phyloP scores from a whole-genome alignment of 2,888 invertebrate species.

The Neoascia interrupta region DNA sequence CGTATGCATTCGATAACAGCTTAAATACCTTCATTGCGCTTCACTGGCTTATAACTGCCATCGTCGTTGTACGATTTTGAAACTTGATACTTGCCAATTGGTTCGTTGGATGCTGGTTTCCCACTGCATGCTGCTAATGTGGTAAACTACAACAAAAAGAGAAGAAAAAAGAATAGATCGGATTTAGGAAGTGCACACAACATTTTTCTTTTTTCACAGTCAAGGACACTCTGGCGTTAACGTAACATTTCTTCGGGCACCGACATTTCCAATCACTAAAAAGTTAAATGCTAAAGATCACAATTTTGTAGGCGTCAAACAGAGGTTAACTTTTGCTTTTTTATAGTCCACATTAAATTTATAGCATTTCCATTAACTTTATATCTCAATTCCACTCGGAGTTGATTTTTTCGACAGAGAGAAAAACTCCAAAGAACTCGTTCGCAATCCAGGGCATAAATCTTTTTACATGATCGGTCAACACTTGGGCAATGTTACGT shows the following conservation, averaged over 20 bases:
- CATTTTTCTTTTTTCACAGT: background rate
- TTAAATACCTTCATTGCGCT: conserved; percentile 76
- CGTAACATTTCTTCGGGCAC: conserved; percentile 32
- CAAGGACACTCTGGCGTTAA: conserved; percentile 14
- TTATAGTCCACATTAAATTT: conserved; percentile 22
- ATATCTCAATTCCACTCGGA: conserved; percentile 13
- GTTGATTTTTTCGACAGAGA: background rate
- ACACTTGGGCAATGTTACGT: conserved; percentile 68
- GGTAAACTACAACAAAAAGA: conserved; percentile 29
- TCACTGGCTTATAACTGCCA: conserved; percentile 74
- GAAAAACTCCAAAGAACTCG: conserved; percentile 42
- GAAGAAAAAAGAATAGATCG: background rate
- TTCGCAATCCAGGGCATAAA: conserved; percentile 47
- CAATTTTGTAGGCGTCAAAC: conserved; percentile 20
- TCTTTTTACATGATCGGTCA: conserved; percentile 15
- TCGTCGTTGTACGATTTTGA: conserved; percentile 70
- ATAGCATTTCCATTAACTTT: conserved; percentile 32
- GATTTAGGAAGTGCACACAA: background rate
- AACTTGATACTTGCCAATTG: conserved; percentile 77
- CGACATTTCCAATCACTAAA: background rate
- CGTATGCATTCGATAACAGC: conserved; percentile 43
- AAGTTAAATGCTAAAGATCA: conserved; percentile 51
- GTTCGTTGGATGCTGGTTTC: conserved; percentile 31
- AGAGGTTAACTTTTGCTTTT: conserved; percentile 18
- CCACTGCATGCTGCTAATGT: conserved; percentile 47